phyloP scores from a whole-genome alignment of 2,888 invertebrate species.

The Odontocolon sp. region DNA sequence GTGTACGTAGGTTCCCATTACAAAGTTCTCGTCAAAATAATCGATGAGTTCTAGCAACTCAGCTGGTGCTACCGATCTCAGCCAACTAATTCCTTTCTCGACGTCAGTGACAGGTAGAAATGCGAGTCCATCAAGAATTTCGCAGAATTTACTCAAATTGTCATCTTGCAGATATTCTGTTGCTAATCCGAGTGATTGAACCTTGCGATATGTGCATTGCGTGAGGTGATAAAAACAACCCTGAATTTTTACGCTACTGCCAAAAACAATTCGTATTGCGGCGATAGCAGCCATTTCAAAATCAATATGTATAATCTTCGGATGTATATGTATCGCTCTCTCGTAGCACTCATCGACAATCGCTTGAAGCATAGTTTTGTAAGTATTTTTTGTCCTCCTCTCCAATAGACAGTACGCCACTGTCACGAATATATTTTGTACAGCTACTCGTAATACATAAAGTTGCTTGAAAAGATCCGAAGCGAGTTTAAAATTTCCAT shows the following conservation, averaged over 20 bases:
- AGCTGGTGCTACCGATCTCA: not conserved
- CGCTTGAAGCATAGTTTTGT: not conserved
- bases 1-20: not conserved
- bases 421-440: constrained; percentile 7
- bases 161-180: not conserved
- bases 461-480: constrained; percentile 4
- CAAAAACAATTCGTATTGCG: not conserved
- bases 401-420: constrained; percentile 7
- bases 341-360: not conserved
- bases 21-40: constrained; percentile 17
- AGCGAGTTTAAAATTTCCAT: constrained; percentile 30
- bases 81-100: constrained; percentile 2
- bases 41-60: not conserved
- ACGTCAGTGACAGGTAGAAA: not conserved
- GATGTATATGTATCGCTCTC: constrained; percentile 9
- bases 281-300: not conserved
- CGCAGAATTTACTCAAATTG: constrained; percentile 7
- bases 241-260: not conserved
- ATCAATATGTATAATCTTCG: constrained; percentile 13
- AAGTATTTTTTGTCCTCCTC: not conserved
- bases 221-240: constrained; percentile 23
- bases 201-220: constrained; percentile 13
- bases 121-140: constrained; percentile 16
- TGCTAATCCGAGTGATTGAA: constrained; percentile 3
- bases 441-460: constrained; percentile 3